Evolutionary conservation across 2,888 invertebrate species (phyloP).

Genomic region (Chalcosyrphus nemorum): DNA sequence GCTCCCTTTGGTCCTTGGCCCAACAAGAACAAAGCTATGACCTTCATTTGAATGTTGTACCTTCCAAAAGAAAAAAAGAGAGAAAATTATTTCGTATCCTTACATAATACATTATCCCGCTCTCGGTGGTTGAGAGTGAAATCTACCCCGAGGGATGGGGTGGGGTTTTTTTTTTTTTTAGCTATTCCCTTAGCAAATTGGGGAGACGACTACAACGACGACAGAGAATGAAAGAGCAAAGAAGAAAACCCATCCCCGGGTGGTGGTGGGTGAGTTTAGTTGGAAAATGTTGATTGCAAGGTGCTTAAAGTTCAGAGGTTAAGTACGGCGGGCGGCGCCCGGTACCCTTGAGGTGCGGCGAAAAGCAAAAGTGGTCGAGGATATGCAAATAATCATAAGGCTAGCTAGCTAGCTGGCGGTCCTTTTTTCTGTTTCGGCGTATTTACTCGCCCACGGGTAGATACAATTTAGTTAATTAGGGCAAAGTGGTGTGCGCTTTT

Average conservation of each 20-base stretch:
- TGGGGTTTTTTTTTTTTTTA: no score
- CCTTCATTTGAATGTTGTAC: conserved; percentile 54
- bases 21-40: conserved; percentile 42
- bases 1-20: no score
- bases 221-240: not conserved
- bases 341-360: conserved; percentile 13
- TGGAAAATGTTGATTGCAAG: conserved; percentile 54
- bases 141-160: not conserved
- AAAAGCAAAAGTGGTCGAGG: conserved; percentile 29
- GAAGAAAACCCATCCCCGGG: not conserved
- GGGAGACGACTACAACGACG: not conserved
- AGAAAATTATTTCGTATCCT: conserved; percentile 34
- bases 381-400: conserved; percentile 56
- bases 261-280: conserved; percentile 29
- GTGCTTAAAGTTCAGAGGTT: conserved; percentile 55
- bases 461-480: conserved; percentile 52
- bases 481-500: conserved; percentile 3
- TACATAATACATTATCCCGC: conserved; percentile 59
- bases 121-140: conserved; percentile 46
- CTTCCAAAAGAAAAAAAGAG: not conserved
- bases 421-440: conserved; percentile 1
- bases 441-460: conserved; percentile 8
- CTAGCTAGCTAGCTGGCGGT: not conserved
- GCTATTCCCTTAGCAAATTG: conserved; percentile 25
- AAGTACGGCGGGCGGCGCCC: no score